phyloP scores from a whole-genome alignment of 2,888 invertebrate species.

The Fragum whitleyi region DNA sequence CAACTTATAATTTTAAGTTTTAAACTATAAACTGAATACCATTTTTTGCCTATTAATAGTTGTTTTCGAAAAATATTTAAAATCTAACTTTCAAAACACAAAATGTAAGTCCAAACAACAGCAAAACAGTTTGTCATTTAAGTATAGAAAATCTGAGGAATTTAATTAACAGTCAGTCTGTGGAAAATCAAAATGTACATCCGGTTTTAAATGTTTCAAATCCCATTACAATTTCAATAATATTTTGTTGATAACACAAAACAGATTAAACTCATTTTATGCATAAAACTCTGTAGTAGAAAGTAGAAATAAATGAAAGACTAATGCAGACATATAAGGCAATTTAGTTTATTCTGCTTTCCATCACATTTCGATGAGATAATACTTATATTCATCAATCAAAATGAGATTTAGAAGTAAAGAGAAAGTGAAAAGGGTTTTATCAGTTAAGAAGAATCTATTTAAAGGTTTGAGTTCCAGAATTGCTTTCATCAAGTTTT shows the following conservation, averaged over 20 bases:
- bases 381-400: background rate
- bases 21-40: too few relatives aligned
- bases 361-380: too few relatives aligned
- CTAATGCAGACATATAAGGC: too few relatives aligned
- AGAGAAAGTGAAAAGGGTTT: background rate
- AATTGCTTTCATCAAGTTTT: conserved; percentile 12
- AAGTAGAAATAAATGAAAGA: too few relatives aligned
- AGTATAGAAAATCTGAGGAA: background rate
- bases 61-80: background rate
- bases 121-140: too few relatives aligned
- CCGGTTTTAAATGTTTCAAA: background rate
- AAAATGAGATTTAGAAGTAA: background rate
- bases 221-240: background rate
- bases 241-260: too few relatives aligned
- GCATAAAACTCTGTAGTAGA: too few relatives aligned
- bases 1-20: too few relatives aligned
- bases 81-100: background rate
- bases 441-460: conserved; percentile 14
- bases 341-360: too few relatives aligned
- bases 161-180: background rate
- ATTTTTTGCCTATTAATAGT: too few relatives aligned
- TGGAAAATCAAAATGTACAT: background rate
- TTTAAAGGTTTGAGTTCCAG: conserved; percentile 18
- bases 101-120: background rate
- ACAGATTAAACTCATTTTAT: too few relatives aligned